A percentile compares a stretch with the other conserved stretches of the same genome.
phyloP scores from a whole-genome alignment of 1,140 invertebrate genomes.

The Acyrthosiphon pisum region DNA sequence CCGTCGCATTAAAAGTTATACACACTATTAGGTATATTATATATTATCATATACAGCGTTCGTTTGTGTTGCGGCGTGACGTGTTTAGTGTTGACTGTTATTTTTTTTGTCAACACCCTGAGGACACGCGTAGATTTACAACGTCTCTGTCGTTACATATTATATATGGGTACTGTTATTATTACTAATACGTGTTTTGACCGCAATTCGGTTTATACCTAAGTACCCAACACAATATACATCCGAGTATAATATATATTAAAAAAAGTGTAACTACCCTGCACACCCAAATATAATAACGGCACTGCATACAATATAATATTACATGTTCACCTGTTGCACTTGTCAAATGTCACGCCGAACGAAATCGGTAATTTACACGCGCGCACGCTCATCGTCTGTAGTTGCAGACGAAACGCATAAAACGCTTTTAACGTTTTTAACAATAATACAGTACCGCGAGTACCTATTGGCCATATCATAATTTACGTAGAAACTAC shows the following conservation, averaged over 20 bases:
- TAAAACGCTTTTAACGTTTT: not conserved
- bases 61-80: not conserved
- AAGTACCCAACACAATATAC: not conserved
- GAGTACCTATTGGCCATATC: not conserved
- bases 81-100: not conserved
- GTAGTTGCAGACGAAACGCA: not conserved
- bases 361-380: constrained; percentile 16
- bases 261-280: not conserved
- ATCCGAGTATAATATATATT: not conserved
- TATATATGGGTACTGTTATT: not conserved
- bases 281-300: not conserved
- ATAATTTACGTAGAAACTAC: not conserved
- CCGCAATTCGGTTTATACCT: not conserved
- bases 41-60: not conserved
- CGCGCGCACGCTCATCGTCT: not conserved
- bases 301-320: not conserved
- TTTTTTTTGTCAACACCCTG: not conserved
- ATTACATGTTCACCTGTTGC: not conserved
- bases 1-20: not conserved
- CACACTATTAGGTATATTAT: not conserved
- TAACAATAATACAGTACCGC: constrained; percentile 1
- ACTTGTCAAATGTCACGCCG: not conserved
- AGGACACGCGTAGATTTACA: constrained; percentile 29
- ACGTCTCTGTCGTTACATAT: not conserved
- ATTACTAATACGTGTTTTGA: not conserved